phyloP scores from a whole-genome alignment of 92 coral and sea anemone genomes.

The Actinernus sp. region DNA sequence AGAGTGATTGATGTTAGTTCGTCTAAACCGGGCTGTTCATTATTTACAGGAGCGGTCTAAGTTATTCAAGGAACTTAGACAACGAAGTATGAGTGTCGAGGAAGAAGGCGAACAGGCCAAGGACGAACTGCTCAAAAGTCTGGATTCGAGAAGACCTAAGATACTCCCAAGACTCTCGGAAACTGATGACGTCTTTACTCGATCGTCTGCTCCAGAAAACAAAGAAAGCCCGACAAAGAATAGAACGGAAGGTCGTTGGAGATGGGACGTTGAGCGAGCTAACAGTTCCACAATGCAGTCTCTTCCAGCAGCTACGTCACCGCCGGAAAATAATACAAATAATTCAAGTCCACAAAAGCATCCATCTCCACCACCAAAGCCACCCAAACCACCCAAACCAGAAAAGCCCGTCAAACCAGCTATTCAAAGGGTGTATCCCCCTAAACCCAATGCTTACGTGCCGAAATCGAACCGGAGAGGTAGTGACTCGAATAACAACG shows the following conservation, averaged over 20 bases:
- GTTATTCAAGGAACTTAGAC: conserved; percentile 31
- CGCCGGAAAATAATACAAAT: background rate
- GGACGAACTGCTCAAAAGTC: conserved; percentile 54
- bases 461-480: background rate
- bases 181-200: background rate
- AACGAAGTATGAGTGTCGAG: conserved; percentile 48
- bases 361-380: conserved; percentile 3
- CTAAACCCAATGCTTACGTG: conserved; percentile 19
- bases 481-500: conserved; percentile 27
- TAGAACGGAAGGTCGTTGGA: background rate
- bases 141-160: conserved; percentile 36
- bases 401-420: conserved; percentile 26
- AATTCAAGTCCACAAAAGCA: background rate
- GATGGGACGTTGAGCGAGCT: background rate
- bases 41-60: conserved; percentile 53
- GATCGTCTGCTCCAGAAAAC: conserved; percentile 5
- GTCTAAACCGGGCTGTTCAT: no score
- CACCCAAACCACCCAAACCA: conserved; percentile 1
- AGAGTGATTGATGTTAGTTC: no score
- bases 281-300: background rate
- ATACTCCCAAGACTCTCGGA: background rate
- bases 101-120: conserved; percentile 40
- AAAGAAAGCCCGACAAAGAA: background rate
- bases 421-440: conserved; percentile 45
- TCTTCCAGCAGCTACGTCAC: no score